Base-by-base conservation (phyloP, 2,113 vertebrate species). In the Orycteropus afer region DNA sequence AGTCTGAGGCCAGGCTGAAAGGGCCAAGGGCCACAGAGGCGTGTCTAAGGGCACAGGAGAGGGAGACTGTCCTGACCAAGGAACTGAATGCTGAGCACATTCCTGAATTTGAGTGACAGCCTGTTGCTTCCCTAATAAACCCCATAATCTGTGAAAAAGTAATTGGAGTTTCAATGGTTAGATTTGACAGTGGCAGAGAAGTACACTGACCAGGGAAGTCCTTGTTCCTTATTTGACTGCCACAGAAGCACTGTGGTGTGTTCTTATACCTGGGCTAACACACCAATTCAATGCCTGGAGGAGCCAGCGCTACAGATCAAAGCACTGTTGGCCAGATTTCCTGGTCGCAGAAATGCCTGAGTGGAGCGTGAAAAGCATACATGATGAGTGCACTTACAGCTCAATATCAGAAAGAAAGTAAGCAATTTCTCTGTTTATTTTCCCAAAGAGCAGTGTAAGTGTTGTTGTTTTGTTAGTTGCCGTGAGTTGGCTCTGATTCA, bases 171-270 rank as follows among this genome's bases (percentile, higher is more conserved):
- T 71, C 82, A 55, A 82, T 81, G 86, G 14, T 80, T n/a, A 74
- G 47, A 15, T 15, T 45, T 34, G 15, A 61, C 4, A 17, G 22
- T 29, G 13, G 77, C 85, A 14, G 7, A 17, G 34, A 67, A 76
- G 82, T 84, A n/a, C 7, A 22, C 15, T 0, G 23, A 9, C 0
- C 0, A 1, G 9, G 12, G 49, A 15, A 29, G n/a, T 40, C n/a
- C 2, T 20, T 20, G 10, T 4, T 37, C n/a, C 45, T 29, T 47
- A 32, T 9, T 13, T 59, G 76, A 89, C 53, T 27, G 59, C 69
- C 47, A 76, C 11, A 12, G 45, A 45, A 25, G 37, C 9, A 1
- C 2, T 3, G 0, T 61, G 34, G 81, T 11, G 11, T 23, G n/a
- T 17, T 32, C 74, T 77, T 61, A 11, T 45, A 7, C 15, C 42